phyloP scores from a whole-genome alignment of 2,113 vertebrate genomes.

The Platichthys flesus region DNA sequence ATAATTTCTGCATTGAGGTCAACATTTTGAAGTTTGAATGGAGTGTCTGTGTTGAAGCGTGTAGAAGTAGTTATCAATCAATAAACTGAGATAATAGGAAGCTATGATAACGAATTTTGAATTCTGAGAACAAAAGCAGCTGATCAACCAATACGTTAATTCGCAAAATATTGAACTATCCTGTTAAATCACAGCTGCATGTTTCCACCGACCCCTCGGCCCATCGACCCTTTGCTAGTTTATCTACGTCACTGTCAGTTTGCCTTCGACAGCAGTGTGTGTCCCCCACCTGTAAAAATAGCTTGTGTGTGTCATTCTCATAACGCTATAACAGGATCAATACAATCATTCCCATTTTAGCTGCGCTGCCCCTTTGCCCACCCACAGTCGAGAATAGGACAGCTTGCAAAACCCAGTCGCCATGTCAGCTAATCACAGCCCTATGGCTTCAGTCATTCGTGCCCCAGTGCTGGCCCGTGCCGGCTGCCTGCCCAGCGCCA shows the following conservation, averaged over 20 bases:
- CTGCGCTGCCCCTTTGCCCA: constrained; percentile 65
- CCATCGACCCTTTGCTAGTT: constrained; percentile 43
- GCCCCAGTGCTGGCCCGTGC: constrained; percentile 59
- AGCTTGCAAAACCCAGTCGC: constrained; percentile 83
- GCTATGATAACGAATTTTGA: not conserved
- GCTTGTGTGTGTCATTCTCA: constrained; percentile 79
- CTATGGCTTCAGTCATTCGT: constrained; percentile 71
- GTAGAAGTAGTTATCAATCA: not conserved
- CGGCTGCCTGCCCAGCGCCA: constrained; percentile 68
- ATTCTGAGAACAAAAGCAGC: not conserved
- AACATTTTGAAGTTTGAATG: not conserved
- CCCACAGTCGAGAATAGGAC: constrained; percentile 75
- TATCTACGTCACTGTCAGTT: constrained; percentile 77
- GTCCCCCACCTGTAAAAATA: constrained; percentile 77
- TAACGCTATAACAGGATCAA: constrained; percentile 77
- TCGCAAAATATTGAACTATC: not conserved
- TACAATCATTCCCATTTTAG: constrained; percentile 81
- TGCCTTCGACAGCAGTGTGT: constrained; percentile 75
- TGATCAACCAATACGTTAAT: not conserved
- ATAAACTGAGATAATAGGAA: not conserved
- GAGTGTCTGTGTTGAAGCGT: not conserved
- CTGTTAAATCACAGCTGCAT: constrained; percentile 7
- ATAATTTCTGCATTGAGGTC: not conserved
- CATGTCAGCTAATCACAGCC: constrained; percentile 81
- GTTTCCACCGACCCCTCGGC: not conserved